Conservation (phyloP, 2,888 invertebrate genomes). For the Cosmia trapezina region DNA sequence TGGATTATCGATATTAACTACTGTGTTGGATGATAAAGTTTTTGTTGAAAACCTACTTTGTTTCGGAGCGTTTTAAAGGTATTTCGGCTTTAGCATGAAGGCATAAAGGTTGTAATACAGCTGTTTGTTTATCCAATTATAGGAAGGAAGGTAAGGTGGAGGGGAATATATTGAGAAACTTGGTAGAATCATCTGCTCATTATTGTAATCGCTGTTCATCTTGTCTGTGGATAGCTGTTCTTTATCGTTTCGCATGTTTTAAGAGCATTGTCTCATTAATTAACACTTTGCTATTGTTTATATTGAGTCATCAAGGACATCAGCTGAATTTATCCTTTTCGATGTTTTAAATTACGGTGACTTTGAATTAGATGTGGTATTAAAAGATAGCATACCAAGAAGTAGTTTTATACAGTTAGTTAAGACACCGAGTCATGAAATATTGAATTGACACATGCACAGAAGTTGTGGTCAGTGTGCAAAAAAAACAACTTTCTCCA, state of each 20-base stretch:
- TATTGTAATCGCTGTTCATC: conserved; percentile 51
- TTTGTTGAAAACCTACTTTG: conserved; percentile 32
- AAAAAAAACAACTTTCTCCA: too few relatives aligned
- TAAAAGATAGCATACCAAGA: not conserved
- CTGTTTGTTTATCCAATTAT: conserved; percentile 44
- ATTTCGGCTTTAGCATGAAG: conserved; percentile 34
- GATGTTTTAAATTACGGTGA: not conserved
- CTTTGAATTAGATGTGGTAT: not conserved
- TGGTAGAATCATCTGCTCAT: conserved; percentile 51
- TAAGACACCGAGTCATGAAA: not conserved
- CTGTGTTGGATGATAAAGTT: conserved; percentile 46
- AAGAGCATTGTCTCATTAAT: conserved; percentile 40
- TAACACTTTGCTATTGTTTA: conserved; percentile 35
- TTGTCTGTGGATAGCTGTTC: conserved; percentile 38
- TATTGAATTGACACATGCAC: not conserved
- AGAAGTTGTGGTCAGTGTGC: too few relatives aligned
- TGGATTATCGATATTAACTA: conserved; percentile 70
- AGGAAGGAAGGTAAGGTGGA: not conserved
- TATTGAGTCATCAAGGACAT: conserved; percentile 7
- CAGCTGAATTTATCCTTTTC: not conserved
- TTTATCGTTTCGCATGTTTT: conserved; percentile 43
- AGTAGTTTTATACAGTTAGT: too few relatives aligned
- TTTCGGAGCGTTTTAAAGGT: conserved; percentile 19
- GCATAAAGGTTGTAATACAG: conserved; percentile 32
- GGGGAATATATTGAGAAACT: conserved; percentile 44